Evolutionary conservation across 2,797 vertebrate genomes (phyloP).

Genomic region (Eleutherodactylus coqui): DNA sequence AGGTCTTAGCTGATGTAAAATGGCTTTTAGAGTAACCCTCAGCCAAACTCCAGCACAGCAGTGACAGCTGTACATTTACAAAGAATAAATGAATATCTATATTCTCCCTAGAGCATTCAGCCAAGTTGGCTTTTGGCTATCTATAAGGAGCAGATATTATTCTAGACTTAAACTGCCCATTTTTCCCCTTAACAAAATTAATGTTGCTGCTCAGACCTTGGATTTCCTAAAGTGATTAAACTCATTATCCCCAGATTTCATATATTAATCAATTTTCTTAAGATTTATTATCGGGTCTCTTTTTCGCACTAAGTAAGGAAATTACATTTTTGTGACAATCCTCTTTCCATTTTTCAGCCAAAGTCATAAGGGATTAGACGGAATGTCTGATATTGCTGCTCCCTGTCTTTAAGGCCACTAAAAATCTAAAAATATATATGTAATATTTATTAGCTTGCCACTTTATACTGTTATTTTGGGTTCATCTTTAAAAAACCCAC

Average conservation of each 20-base stretch:
- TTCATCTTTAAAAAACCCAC: not conserved
- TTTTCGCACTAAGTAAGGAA: not conserved
- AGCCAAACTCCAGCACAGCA: slow-evolving; percentile 49
- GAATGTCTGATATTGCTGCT: not conserved
- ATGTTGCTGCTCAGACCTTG: not conserved
- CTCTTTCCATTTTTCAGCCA: slow-evolving; percentile 21
- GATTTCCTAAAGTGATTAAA: slow-evolving; percentile 40
- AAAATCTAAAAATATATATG: slow-evolving; percentile 23
- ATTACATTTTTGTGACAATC: slow-evolving; percentile 25
- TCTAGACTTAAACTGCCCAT: slow-evolving; percentile 37
- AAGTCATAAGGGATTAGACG: slow-evolving; percentile 19
- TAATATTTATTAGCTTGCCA: slow-evolving; percentile 28
- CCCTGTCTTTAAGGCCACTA: not conserved
- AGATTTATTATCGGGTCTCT: slow-evolving; percentile 3
- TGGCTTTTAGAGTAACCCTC: slow-evolving; percentile 56
- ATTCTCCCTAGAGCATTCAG: slow-evolving; percentile 49
- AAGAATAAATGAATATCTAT: slow-evolving; percentile 61
- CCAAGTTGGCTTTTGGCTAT: slow-evolving; percentile 60
- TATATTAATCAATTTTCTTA: slow-evolving; percentile 28
- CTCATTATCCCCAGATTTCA: slow-evolving; percentile 38
- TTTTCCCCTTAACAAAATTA: slow-evolving; percentile 44
- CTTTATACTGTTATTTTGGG: slow-evolving; percentile 11
- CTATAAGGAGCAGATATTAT: slow-evolving; percentile 53
- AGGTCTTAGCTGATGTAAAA: slow-evolving; percentile 55
- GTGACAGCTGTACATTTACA: slow-evolving; percentile 62